Conservation (phyloP, 2,113 vertebrate species). For the Pagrus major region DNA sequence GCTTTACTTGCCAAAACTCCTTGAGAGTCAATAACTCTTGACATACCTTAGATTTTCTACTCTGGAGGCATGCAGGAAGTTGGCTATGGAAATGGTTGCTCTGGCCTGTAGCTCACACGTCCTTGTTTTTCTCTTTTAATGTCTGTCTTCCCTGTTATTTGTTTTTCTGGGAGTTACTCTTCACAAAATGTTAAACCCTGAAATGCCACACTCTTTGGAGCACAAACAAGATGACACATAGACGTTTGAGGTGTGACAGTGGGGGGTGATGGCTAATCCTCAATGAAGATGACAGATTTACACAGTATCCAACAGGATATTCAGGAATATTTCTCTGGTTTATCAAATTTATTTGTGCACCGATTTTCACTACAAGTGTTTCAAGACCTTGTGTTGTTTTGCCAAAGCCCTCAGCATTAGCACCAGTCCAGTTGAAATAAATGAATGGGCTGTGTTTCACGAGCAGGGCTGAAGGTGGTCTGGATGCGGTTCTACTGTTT, state of each 20-base stretch:
- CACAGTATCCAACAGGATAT: background rate
- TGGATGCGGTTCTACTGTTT: background rate
- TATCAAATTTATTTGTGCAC: no score
- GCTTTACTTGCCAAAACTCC: slow-evolving; percentile 72
- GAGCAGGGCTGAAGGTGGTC: background rate
- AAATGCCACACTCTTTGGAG: background rate
- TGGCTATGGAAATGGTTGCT: slow-evolving; percentile 47
- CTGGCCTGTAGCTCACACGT: slow-evolving; percentile 17
- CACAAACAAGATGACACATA: background rate
- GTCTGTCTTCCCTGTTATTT: background rate
- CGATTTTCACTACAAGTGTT: no score
- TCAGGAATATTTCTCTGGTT: background rate
- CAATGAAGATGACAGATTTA: background rate
- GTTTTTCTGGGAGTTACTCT: background rate
- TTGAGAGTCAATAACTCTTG: slow-evolving; percentile 70
- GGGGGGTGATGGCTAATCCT: background rate
- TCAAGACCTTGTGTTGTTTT: background rate
- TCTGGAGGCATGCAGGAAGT: slow-evolving; percentile 63
- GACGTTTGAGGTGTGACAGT: background rate
- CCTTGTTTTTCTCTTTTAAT: slow-evolving; percentile 31
- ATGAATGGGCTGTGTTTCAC: background rate
- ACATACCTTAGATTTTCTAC: slow-evolving; percentile 63
- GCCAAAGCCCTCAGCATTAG: background rate
- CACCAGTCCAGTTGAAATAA: background rate
- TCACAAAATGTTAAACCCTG: background rate